Evolutionary conservation across 2,888 invertebrate species (phyloP).

Genomic region (Serrognathus titanus): DNA sequence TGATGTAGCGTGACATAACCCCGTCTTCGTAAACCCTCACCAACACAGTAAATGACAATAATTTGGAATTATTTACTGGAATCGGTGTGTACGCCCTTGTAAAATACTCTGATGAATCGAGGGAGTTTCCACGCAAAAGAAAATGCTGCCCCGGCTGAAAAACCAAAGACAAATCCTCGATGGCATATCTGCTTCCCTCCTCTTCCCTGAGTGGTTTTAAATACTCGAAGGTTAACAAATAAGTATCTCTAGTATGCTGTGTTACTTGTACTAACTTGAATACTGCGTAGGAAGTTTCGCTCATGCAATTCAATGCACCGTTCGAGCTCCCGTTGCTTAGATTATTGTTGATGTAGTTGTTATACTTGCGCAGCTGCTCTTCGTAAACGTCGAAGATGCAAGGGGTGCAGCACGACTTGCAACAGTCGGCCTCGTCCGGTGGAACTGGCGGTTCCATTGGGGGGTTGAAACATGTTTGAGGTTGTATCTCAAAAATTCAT

Average conservation of each 20-base stretch:
- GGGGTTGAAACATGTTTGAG: too few species aligned
- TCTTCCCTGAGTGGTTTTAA: conserved; percentile 2
- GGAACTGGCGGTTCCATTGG: conserved; percentile 54
- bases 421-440: conserved; percentile 65
- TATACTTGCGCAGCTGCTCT: conserved; percentile 54
- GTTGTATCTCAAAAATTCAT: too few species aligned
- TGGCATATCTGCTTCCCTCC: conserved; percentile 1
- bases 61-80: conserved; percentile 33
- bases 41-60: conserved; percentile 49
- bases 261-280: conserved; percentile 38
- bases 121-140: conserved; percentile 40
- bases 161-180: conserved; percentile 18
- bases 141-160: conserved; percentile 54
- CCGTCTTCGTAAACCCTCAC: conserved; percentile 54
- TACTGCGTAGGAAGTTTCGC: conserved; percentile 33
- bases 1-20: conserved; percentile 49
- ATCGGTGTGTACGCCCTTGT: conserved; percentile 57
- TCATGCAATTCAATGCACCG: conserved; percentile 35
- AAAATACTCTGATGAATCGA: conserved; percentile 32
- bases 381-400: conserved; percentile 72
- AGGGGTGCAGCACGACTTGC: conserved; percentile 67
- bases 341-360: conserved; percentile 19
- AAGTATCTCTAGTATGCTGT: conserved; percentile 32
- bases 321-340: not conserved
- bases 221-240: conserved; percentile 42